Conservation (phyloP, 2,797 vertebrate genomes). For the Pachyuromys duprasi region DNA sequence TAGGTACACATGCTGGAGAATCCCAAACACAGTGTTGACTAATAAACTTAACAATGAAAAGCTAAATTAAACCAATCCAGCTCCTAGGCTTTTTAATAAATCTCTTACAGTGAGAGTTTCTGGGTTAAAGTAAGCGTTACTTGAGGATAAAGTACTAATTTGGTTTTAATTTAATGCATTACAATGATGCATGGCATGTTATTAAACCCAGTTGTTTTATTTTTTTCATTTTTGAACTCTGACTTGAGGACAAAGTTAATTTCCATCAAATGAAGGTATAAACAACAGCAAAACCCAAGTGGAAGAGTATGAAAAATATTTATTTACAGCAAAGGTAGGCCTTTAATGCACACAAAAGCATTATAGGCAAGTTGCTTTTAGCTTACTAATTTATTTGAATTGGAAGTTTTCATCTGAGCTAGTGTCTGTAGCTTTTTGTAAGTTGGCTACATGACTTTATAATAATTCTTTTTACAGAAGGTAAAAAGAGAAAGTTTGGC, state of each 20-base stretch:
- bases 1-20: neutral
- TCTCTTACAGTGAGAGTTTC: constrained; percentile 25
- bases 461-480: neutral
- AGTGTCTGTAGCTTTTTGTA: neutral
- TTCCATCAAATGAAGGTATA: neutral
- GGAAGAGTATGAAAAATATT: neutral
- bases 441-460: neutral
- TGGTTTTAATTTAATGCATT: constrained; percentile 57
- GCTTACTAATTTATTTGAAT: constrained; percentile 10
- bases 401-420: neutral
- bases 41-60: constrained; percentile 60
- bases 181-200: constrained; percentile 1
- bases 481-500: neutral
- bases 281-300: neutral
- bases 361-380: neutral
- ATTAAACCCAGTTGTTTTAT: constrained; percentile 19
- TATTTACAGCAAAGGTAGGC: neutral
- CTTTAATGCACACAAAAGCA: neutral
- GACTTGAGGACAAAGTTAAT: neutral
- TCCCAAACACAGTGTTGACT: constrained; percentile 9
- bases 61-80: constrained; percentile 40
- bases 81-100: constrained; percentile 48
- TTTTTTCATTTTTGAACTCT: neutral
- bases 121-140: constrained; percentile 51
- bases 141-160: constrained; percentile 64